A percentile compares a stretch with the other conserved stretches of the same genome.
Evolutionary conservation across 2,888 invertebrate genomes (phyloP).

Genomic region (Gonocerus acuteangulatus): DNA sequence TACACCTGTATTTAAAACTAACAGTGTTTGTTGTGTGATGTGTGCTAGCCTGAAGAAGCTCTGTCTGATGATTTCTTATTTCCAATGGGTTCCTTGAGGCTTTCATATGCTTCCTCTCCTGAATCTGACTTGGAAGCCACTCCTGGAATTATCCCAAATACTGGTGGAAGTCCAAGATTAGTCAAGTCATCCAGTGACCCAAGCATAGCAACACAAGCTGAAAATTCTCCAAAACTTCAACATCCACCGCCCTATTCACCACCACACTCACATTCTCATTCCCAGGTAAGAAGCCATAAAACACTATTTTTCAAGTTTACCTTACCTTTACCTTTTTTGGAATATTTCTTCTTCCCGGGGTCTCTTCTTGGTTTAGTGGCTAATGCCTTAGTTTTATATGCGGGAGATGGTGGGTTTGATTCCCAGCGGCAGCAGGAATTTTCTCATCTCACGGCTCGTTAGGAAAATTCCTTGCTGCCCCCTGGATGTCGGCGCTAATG

Average conservation of each 20-base stretch:
- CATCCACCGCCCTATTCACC: slow-evolving; percentile 80
- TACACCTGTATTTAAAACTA: neutral
- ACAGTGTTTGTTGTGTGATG: slow-evolving; percentile 36
- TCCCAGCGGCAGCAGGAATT: no score
- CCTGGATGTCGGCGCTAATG: no score
- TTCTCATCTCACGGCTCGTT: no score
- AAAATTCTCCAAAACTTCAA: slow-evolving; percentile 50
- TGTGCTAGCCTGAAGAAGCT: slow-evolving; percentile 79
- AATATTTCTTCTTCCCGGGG: no score
- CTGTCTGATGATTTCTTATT: slow-evolving; percentile 97
- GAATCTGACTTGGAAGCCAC: slow-evolving; percentile 91
- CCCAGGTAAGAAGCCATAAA: slow-evolving; percentile 38
- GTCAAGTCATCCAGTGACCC: slow-evolving; percentile 87
- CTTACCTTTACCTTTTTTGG: no score
- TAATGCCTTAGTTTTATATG: no score
- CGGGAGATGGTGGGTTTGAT: no score
- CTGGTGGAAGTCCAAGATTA: slow-evolving; percentile 41
- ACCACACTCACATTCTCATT: slow-evolving; percentile 39
- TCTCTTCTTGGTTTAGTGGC: no score
- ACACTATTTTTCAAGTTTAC: neutral
- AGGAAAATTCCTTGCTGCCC: no score
- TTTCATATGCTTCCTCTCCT: slow-evolving; percentile 92
- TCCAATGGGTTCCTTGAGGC: slow-evolving; percentile 90
- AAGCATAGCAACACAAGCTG: slow-evolving; percentile 87
- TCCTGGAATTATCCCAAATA: slow-evolving; percentile 38